These are phyloP conservation scores for Chloromyia formosa DNA, from an alignment of 2,888 invertebrate genomes.

Conservation along the genomic window DNA sequence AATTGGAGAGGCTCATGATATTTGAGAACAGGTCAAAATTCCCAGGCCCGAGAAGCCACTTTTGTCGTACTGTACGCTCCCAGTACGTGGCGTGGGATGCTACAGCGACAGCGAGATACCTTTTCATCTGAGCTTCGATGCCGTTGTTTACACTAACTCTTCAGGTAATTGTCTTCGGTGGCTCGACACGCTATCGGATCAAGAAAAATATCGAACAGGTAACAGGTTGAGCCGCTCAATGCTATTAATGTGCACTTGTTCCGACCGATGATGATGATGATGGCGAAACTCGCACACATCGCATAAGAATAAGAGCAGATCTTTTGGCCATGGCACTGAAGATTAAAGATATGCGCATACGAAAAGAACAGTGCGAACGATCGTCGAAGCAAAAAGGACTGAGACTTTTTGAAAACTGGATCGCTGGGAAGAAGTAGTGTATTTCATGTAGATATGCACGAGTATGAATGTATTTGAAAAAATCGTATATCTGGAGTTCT, in stretches of 20 bases:
- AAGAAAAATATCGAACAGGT: slow-evolving; percentile 23
- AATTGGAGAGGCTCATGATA: slow-evolving; percentile 19
- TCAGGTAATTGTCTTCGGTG: slow-evolving; percentile 48
- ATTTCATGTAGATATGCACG: not conserved
- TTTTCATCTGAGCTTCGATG: slow-evolving; percentile 1
- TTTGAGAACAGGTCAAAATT: slow-evolving; percentile 42
- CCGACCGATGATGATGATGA: too few relatives aligned
- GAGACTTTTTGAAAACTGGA: slow-evolving; percentile 21
- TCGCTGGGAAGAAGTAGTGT: slow-evolving; percentile 38
- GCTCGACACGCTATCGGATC: slow-evolving; percentile 35
- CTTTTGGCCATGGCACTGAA: not conserved
- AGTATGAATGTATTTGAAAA: not conserved
- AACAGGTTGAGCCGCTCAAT: slow-evolving; percentile 28
- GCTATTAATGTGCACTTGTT: slow-evolving; percentile 37
- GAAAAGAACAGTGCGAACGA: slow-evolving; percentile 8
- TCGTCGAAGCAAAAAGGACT: slow-evolving; percentile 18
- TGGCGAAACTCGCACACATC: too few relatives aligned
- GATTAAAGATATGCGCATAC: slow-evolving; percentile 11
- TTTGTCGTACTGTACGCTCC: not conserved
- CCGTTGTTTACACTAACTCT: slow-evolving; percentile 48
- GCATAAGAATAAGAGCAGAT: not conserved
- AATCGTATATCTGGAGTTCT: slow-evolving; percentile 26
- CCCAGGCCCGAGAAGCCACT: slow-evolving; percentile 8
- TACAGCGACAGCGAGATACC: not conserved
- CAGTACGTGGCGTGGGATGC: not conserved